Evolutionary conservation across 2,797 vertebrate genomes (phyloP).

Genomic region (Phrynocephalus guinanensis): DNA sequence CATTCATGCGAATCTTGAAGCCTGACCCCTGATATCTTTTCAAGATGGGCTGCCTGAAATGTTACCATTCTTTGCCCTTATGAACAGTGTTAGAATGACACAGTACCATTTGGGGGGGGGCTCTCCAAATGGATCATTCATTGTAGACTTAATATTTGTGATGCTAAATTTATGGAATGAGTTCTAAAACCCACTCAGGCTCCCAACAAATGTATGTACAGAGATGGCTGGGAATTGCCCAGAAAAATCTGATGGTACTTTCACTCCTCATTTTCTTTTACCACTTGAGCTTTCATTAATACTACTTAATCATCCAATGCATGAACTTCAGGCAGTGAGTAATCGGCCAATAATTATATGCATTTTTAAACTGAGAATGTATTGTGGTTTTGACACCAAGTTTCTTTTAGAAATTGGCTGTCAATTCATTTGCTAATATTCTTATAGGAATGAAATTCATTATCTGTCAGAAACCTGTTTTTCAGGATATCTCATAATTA

Average conservation of each 20-base stretch:
- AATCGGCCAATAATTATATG: not conserved
- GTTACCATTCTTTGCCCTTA: slow-evolving; percentile 7
- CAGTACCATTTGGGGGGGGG: slow-evolving; percentile 21
- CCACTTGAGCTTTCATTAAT: slow-evolving; percentile 9
- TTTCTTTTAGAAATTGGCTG: slow-evolving; percentile 8
- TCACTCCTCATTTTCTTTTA: not conserved
- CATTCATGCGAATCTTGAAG: slow-evolving; percentile 18
- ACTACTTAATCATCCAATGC: slow-evolving; percentile 12
- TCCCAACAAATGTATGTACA: not conserved
- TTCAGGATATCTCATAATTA: not conserved
- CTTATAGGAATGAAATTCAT: not conserved
- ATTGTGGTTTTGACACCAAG: not conserved
- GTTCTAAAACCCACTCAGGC: not conserved
- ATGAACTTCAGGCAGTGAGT: not conserved
- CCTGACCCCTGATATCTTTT: slow-evolving; percentile 26
- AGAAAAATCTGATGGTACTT: not conserved
- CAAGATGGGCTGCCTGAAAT: not conserved
- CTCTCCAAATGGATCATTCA: slow-evolving; percentile 17
- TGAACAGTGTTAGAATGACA: slow-evolving; percentile 12
- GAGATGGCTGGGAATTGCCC: not conserved
- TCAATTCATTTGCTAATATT: slow-evolving; percentile 1
- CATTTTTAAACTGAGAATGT: not conserved
- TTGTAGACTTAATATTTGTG: slow-evolving; percentile 1
- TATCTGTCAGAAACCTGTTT: not conserved
- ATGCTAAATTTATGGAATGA: not conserved